Evolutionary conservation across 2,113 vertebrate genomes (phyloP), one percentile per base, ranked within the genome.

Genomic region (Parus major): DNA sequence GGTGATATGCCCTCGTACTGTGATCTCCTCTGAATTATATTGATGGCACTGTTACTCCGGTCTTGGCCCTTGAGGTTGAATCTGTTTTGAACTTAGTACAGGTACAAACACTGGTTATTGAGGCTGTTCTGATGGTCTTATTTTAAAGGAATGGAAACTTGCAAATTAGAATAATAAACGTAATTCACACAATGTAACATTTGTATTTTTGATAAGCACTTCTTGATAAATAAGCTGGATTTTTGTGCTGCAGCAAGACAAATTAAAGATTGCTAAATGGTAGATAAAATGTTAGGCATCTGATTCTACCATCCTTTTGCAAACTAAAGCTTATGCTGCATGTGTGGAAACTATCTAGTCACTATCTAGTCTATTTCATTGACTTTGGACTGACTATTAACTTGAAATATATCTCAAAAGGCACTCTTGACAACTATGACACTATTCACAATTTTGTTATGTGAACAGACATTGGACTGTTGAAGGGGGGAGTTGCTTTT

Each of bases 391-490:
- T 79, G 70, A 82, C 31, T 75, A 10, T 72, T 95, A 75, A 79
- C 92, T 78, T 91, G 81, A 93, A 95, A 95, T 95, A 79, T 42
- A 33, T n/a, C 44, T 91, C 36, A 89, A 82, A 89, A 79, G 33
- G 82, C 46, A 50, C 41, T 92, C 53, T 69, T 91, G 57, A 87
- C 61, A 89, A 14, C 25, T 60, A 11, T 42, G 66, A 71, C 46
- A 50, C 22, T 64, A 28, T 56, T 92, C 36, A 44, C 28, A 52
- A 39, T 92, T 94, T 86, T 88, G 36, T 86, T 86, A n/a, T 12
- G 28, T 64, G 53, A 85, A 70, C 57, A 87, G 53, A 65, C 25
- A 9, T 23, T 82, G 53, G 56, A 33, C 39, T n/a, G 7, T 25
- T 53, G 56, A 35, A 39, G 10, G 5, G 11, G 35, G 7, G 4